Evolutionary conservation across 2,113 vertebrate genomes (phyloP), one percentile per base, ranked within the genome.

Genomic region (Gambusia affinis): DNA sequence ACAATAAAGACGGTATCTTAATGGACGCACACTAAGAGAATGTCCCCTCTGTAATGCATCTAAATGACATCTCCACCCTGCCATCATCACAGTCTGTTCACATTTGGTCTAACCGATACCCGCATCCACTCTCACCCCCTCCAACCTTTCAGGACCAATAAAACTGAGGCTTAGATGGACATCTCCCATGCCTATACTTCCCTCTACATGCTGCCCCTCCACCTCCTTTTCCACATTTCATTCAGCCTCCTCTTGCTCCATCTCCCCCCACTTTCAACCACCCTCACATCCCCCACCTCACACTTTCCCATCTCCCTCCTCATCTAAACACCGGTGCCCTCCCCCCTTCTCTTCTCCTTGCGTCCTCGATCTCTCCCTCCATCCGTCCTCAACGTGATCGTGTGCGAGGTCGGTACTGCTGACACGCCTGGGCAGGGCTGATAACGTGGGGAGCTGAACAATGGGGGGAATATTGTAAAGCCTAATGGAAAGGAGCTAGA

Each of bases 401-500:
- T 88, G 85, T 75, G 84, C 60, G 72, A 66, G 76, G 81, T 79
- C 66, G 86, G 87, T 83, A 83, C 73, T 75, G 82, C 87, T 86
- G 91, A 92, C 91, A 91, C 83, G 91, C 87, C 91, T 92, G 92
- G 87, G 87, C 85, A 75, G 76, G 66, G 85, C 81, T 75, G 91
- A 93, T 94, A 93, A 93, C 85, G 77, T 75, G 64, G 47, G 44
- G 70, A 85, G 85, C 84, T 77, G 91, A 94, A 94, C 92, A 94
- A 92, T 91, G 87, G 91, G 84, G 82, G 87, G 90, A 39, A 92
- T 91, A 93, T 93, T 92, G 91, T 91, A 91, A 91, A 91, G 88
- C 73, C 80, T 92, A 92, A 94, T 93, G 91, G 91, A 93, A 92
- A 93, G 90, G 78, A 87, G 92, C 87, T 90, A 80, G 82, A 87